A percentile compares a stretch with the other conserved stretches of the same genome.
phyloP scores from a whole-genome alignment of 2,888 invertebrate genomes.

The Rhaphigaster nebulosa region DNA sequence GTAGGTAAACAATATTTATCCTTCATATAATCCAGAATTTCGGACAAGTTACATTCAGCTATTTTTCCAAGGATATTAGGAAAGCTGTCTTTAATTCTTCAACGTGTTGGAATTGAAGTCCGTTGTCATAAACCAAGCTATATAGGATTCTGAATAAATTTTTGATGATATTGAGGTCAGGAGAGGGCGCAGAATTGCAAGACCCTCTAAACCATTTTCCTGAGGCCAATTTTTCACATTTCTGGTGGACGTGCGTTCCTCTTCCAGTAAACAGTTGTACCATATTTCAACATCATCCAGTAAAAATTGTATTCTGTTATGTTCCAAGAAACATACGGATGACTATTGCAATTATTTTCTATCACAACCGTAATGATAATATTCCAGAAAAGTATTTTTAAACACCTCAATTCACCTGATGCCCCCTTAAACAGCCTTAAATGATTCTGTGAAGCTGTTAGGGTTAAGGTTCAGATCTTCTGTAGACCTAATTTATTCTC shows the following conservation, averaged over 20 bases:
- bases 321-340: too few species aligned
- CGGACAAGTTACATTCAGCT: not conserved
- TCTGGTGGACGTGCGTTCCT: not conserved
- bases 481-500: too few species aligned
- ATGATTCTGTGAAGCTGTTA: too few species aligned
- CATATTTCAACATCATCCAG: not conserved
- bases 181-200: not conserved
- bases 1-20: not conserved
- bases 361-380: too few species aligned
- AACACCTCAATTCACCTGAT: too few species aligned
- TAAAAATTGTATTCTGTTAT: too few species aligned
- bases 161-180: constrained; percentile 29
- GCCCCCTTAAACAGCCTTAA: too few species aligned
- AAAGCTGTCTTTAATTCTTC: constrained; percentile 6
- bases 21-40: not conserved
- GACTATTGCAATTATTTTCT: too few species aligned
- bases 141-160: not conserved
- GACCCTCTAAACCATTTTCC: constrained; percentile 5
- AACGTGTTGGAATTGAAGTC: not conserved
- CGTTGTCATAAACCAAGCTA: not conserved
- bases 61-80: not conserved
- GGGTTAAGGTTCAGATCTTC: too few species aligned
- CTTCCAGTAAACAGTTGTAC: not conserved
- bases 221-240: not conserved
- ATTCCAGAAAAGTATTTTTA: too few species aligned